phyloP scores from a whole-genome alignment of 2,113 vertebrate species.

The Anseranas semipalmata region DNA sequence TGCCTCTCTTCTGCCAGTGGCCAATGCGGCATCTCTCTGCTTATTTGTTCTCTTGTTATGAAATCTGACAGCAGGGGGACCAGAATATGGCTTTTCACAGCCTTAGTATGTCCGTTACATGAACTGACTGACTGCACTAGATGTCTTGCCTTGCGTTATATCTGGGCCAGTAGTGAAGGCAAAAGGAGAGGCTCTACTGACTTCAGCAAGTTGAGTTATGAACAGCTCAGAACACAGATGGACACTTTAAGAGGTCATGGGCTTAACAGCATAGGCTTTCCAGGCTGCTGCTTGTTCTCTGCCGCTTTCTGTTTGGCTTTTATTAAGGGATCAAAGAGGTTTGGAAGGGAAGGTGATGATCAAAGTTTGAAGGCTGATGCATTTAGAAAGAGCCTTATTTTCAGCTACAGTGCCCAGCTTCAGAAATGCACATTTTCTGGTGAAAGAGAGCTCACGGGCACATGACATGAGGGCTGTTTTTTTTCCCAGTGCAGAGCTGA shows the following conservation, averaged over 20 bases:
- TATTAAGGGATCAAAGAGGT: constrained; percentile 44
- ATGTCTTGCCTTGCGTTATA: neutral
- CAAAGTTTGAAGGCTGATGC: constrained; percentile 11
- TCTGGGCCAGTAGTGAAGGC: neutral
- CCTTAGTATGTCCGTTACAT: neutral
- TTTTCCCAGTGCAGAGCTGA: neutral
- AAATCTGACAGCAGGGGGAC: neutral
- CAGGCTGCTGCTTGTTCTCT: constrained; percentile 21
- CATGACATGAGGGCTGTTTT: neutral
- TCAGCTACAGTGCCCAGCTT: neutral
- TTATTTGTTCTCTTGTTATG: neutral
- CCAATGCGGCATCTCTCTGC: neutral
- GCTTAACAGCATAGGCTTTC: neutral
- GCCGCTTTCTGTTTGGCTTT: neutral
- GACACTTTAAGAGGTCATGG: neutral
- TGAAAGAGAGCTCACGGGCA: neutral
- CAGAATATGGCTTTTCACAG: neutral
- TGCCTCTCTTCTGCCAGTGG: neutral
- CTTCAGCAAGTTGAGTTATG: neutral
- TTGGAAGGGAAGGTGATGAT: neutral
- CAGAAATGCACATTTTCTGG: neutral
- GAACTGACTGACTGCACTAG: too few relatives aligned
- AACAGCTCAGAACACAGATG: constrained; percentile 1
- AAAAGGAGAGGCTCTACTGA: neutral
- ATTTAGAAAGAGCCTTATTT: neutral